Evolutionary conservation across 53 echinoderm and acorn worm species (phyloP).

Genomic region (Antedon mediterranea): DNA sequence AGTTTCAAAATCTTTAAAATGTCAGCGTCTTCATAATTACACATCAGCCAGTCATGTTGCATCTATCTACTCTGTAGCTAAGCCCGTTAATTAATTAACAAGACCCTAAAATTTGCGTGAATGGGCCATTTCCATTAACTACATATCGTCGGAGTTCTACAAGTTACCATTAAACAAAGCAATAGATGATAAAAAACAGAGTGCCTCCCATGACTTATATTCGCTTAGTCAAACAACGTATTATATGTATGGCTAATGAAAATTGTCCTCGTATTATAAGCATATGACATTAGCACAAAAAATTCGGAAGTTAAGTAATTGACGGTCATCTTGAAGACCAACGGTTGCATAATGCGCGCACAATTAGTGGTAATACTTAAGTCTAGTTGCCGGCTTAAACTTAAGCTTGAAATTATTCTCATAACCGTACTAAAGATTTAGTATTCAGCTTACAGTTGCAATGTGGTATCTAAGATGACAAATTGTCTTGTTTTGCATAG

Average conservation of each 20-base stretch:
- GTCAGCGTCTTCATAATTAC: neutral
- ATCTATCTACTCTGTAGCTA: neutral
- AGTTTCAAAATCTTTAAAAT: neutral
- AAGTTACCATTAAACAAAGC: neutral
- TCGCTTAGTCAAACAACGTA: neutral
- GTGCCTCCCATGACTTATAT: neutral
- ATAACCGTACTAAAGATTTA: neutral
- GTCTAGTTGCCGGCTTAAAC: neutral
- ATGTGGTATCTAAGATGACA: neutral
- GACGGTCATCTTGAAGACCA: neutral
- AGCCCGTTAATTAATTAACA: neutral
- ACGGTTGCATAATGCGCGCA: neutral
- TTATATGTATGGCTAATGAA: neutral
- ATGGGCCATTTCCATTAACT: neutral
- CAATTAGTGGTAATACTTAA: neutral
- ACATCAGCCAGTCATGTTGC: neutral
- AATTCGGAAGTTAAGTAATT: slow-evolving; percentile 1
- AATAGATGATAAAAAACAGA: neutral
- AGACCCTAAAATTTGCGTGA: neutral
- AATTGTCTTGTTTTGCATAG: no score
- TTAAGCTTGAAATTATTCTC: neutral
- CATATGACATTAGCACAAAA: neutral
- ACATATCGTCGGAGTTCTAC: neutral
- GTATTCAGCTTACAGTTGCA: neutral
- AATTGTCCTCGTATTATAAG: neutral